phyloP scores from a whole-genome alignment of 2,797 vertebrate species.

The Triplophysa bombifrons region DNA sequence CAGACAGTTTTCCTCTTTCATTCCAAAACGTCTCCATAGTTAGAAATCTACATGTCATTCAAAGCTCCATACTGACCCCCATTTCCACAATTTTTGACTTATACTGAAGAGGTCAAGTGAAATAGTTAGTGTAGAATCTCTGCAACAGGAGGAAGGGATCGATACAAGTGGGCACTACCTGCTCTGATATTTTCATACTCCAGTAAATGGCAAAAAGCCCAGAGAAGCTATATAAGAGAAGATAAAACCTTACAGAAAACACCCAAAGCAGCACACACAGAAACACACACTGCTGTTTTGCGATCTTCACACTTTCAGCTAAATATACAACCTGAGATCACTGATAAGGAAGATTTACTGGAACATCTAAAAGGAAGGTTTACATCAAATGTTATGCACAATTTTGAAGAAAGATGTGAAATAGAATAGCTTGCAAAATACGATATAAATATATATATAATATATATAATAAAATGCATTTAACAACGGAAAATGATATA shows the following conservation, averaged over 20 bases:
- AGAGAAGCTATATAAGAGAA: constrained; percentile 4
- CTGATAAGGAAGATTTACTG: constrained; percentile 1
- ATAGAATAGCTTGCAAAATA: too few relatives aligned
- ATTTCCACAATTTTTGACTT: constrained; percentile 6
- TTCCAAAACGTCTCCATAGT: not conserved
- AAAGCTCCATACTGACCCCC: not conserved
- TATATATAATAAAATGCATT: too few relatives aligned
- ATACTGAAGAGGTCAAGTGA: not conserved
- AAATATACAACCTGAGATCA: constrained; percentile 19
- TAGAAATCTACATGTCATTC: not conserved
- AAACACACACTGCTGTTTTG: constrained; percentile 6
- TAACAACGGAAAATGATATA: too few relatives aligned
- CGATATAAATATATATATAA: too few relatives aligned
- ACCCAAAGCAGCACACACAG: not conserved
- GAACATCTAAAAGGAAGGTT: not conserved
- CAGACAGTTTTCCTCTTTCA: not conserved
- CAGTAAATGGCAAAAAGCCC: constrained; percentile 21
- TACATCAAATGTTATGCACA: not conserved
- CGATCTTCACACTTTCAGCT: not conserved
- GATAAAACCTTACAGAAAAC: not conserved
- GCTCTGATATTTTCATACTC: constrained; percentile 26
- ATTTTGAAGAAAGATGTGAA: too few relatives aligned
- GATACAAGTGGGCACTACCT: constrained; percentile 5
- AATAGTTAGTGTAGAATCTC: not conserved
- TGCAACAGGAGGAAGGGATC: constrained; percentile 1